These are phyloP conservation scores for Enoplosus armatus DNA, from an alignment of 2,797 vertebrate species.

Conservation along the genomic window DNA sequence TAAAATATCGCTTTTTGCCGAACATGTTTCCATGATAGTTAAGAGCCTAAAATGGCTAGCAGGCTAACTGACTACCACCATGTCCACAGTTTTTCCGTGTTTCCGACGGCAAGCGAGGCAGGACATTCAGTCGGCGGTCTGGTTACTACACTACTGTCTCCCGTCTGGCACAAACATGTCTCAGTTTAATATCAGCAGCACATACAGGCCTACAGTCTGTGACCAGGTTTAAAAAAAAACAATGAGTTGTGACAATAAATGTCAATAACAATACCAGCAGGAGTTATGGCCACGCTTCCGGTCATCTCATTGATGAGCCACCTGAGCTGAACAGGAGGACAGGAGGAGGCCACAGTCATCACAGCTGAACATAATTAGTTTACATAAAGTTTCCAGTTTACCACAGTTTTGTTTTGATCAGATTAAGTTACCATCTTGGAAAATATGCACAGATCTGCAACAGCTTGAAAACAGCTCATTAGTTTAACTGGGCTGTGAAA, in stretches of 20 bases:
- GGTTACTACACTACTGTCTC: too few relatives aligned
- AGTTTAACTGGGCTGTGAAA: background rate
- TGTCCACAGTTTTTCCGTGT: constrained; percentile 26
- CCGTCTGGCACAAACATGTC: background rate
- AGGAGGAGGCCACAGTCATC: background rate
- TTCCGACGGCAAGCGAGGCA: constrained; percentile 64
- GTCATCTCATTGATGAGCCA: too few relatives aligned
- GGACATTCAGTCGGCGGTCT: background rate
- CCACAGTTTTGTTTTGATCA: background rate
- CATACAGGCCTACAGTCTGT: background rate
- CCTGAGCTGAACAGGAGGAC: background rate
- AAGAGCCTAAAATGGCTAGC: constrained; percentile 46
- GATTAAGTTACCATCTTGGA: background rate
- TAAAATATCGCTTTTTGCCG: constrained; percentile 9
- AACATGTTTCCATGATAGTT: constrained; percentile 35
- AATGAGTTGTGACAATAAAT: background rate
- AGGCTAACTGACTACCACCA: constrained; percentile 45
- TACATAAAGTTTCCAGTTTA: background rate
- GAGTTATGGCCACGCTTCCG: too few relatives aligned
- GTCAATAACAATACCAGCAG: too few relatives aligned
- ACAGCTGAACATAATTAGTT: background rate
- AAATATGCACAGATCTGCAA: background rate
- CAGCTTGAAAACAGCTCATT: background rate
- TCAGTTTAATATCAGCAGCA: background rate
- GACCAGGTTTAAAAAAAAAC: background rate